A percentile compares a stretch with the other conserved stretches of the same genome.
phyloP scores from a whole-genome alignment of 1,140 invertebrate genomes.

The Acyrthosiphon pisum region DNA sequence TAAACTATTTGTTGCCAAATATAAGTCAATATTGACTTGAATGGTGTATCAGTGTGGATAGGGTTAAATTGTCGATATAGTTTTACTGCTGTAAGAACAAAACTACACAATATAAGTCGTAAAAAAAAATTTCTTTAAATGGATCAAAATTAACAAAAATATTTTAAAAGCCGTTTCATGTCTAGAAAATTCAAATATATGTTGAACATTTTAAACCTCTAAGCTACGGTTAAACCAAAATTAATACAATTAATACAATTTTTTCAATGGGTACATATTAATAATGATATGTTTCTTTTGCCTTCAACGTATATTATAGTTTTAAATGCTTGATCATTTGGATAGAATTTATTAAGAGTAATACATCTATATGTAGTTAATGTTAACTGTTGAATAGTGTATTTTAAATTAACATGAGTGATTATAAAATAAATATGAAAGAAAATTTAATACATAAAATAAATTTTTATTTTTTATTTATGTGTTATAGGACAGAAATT shows the following conservation, averaged over 20 bases:
- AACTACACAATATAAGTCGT: neutral
- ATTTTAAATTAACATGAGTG: too few relatives aligned
- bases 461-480: too few relatives aligned
- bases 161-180: neutral
- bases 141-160: neutral
- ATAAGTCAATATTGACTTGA: too few relatives aligned
- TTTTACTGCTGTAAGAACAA: neutral
- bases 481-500: neutral
- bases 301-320: neutral
- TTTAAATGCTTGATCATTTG: neutral
- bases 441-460: too few relatives aligned
- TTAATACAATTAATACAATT: too few relatives aligned
- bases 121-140: neutral
- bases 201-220: neutral
- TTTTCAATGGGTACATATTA: neutral
- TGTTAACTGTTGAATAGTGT: too few relatives aligned
- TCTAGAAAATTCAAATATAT: neutral
- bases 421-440: too few relatives aligned
- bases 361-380: too few relatives aligned
- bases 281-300: too few relatives aligned
- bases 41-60: neutral
- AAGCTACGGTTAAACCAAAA: too few relatives aligned
- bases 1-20: too few relatives aligned
- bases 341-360: too few relatives aligned
- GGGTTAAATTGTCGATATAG: neutral